Base-by-base conservation (phyloP, 2,888 invertebrate species). In the Phania funesta region DNA sequence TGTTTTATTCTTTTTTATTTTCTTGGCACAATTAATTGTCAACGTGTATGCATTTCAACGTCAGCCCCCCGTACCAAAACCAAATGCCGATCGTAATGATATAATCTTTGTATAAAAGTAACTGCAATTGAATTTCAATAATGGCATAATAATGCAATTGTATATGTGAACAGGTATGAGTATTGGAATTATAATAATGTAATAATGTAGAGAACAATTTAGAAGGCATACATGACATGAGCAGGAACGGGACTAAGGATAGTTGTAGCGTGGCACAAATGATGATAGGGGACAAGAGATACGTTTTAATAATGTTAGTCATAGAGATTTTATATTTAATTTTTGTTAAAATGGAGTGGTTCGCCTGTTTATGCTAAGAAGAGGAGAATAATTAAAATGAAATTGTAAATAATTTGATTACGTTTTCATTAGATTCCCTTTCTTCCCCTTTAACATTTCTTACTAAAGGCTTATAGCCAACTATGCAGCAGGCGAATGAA, bases 1-100 rank as follows among this genome's bases (percentile, higher is more conserved):
- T 86, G 88, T 89, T 88, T 89, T 90, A 88, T 90, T 90, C 88
- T 89, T 90, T 86, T 87, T 90, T 83, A 90, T 90, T 87, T 90
- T 90, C 85, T 87, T 90, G 88, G 90, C 90, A 80, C 90, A 90
- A 88, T 87, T 90, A 87, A 89, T 90, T 86, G 90, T 90, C 84
- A 90, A 90, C 85, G 90, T 90, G 80, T 90, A 90, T 86, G 90
- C 90, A 76, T 90, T 90, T 86, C 90, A 90, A 84, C 86, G 90
- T 68, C 90, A 89, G 78, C 90, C 90, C 48, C 84, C 89, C 46
- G 85, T 88, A 58, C 88, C 87, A 62, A 87, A 88, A 81, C 86
- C 90, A n/a, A 82, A 82, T 70, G 50, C 78, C 62, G 89, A 89
- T 38, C 90, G 90, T 84, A 89, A 86, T 78, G 88, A 88, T 83